Percentiles rank a stretch among this genome's conserved stretches.
Evolutionary conservation across 2,797 vertebrate species (phyloP).

Genomic region (Australoheros facetus): DNA sequence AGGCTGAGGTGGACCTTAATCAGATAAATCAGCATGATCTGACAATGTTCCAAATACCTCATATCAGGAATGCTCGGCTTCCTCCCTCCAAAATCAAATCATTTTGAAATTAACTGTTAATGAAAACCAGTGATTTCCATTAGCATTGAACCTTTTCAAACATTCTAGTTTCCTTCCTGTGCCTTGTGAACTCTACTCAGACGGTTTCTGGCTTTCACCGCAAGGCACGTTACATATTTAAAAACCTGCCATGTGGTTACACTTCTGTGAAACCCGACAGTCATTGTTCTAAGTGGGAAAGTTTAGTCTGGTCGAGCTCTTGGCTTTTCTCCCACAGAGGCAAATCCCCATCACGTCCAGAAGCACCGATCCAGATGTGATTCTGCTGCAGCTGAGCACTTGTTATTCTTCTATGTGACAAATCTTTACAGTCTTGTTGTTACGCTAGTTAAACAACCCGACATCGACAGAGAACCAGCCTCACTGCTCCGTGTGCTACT

Average conservation of each 20-base stretch:
- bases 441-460: not conserved
- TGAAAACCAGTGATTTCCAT: constrained; percentile 18
- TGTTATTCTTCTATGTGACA: constrained; percentile 11
- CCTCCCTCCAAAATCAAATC: not conserved
- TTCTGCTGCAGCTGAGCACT: not conserved
- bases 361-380: constrained; percentile 25
- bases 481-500: not conserved
- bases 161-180: constrained; percentile 1
- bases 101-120: constrained; percentile 9
- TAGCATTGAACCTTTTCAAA: not conserved
- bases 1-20: not conserved
- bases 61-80: not conserved
- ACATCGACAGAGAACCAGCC: not conserved
- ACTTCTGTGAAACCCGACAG: constrained; percentile 29
- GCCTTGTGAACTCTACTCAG: not conserved
- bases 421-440: constrained; percentile 16
- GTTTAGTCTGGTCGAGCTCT: constrained; percentile 41
- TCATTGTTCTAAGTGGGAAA: constrained; percentile 48
- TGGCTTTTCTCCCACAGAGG: constrained; percentile 12
- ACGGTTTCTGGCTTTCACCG: constrained; percentile 17
- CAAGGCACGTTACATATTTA: constrained; percentile 18
- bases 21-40: not conserved
- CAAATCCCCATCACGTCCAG: constrained; percentile 20
- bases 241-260: constrained; percentile 35
- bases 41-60: not conserved